Percentiles rank a stretch among this genome's conserved stretches.
These are phyloP conservation scores for Platorchestia sp. DNA, from an alignment of 1,140 invertebrate genomes.

Conservation along the genomic window DNA sequence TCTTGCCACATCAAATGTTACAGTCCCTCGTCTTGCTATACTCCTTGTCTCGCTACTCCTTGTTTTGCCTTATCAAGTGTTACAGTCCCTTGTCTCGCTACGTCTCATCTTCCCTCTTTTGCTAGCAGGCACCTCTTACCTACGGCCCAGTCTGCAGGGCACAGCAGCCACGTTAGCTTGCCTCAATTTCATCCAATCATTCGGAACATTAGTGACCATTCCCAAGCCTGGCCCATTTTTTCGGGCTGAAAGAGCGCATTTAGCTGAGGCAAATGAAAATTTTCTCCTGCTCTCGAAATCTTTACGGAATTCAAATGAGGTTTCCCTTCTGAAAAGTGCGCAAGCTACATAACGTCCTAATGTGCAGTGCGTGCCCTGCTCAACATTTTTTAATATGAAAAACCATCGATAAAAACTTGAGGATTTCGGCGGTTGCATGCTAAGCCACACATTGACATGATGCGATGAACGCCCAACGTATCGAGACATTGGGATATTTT, in stretches of 20 bases:
- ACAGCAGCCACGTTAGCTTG: not conserved
- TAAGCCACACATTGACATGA: not conserved
- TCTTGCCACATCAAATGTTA: not conserved
- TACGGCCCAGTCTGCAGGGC: not conserved
- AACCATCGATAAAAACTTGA: not conserved
- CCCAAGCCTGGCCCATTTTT: not conserved
- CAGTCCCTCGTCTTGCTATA: no score
- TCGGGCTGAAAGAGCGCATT: not conserved
- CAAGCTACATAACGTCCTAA: not conserved
- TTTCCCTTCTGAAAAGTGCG: not conserved
- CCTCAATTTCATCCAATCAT: slow-evolving; percentile 23
- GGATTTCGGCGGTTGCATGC: not conserved
- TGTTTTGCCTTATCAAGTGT: no score
- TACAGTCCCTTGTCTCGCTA: no score
- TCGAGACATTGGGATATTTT: not conserved
- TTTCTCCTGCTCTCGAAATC: slow-evolving; percentile 39
- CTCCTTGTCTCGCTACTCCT: not conserved
- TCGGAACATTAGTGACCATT: slow-evolving; percentile 47
- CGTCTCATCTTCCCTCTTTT: not conserved
- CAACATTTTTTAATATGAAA: not conserved
- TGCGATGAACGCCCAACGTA: not conserved
- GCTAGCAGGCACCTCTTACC: not conserved
- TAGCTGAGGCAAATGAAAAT: slow-evolving; percentile 35
- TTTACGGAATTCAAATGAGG: slow-evolving; percentile 42
- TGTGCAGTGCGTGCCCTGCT: not conserved